Conservation (phyloP, 2,113 vertebrate species). For the Atractosteus spatula region DNA sequence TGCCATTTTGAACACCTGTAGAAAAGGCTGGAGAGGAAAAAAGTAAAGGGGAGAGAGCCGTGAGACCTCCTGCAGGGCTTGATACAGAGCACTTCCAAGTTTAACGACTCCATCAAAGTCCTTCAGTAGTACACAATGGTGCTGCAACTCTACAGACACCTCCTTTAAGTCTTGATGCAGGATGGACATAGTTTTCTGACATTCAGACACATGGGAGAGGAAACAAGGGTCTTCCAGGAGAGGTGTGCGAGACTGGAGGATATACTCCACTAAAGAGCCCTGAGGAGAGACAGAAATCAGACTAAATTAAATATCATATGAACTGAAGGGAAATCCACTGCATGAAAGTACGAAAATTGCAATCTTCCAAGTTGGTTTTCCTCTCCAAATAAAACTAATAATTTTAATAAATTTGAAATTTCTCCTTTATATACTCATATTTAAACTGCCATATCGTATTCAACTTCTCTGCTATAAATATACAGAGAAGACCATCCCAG, state of each 20-base stretch:
- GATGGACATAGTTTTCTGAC: conserved; percentile 45
- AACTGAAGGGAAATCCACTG: no score
- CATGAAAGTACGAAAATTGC: neutral
- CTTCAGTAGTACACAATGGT: conserved; percentile 35
- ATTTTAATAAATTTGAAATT: no score
- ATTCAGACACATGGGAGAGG: conserved; percentile 34
- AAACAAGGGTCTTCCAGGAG: conserved; percentile 49
- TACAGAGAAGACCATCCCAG: no score
- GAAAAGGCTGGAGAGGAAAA: conserved; percentile 55
- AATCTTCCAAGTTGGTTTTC: neutral
- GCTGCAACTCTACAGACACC: conserved; percentile 44
- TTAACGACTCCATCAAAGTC: conserved; percentile 37
- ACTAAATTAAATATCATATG: neutral
- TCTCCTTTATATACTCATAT: no score
- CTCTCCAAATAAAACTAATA: no score
- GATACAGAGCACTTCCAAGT: conserved; percentile 55
- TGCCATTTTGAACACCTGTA: conserved; percentile 40
- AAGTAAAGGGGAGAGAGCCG: conserved; percentile 65
- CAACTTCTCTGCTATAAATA: no score
- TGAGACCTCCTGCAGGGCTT: conserved; percentile 62
- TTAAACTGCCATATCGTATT: no score
- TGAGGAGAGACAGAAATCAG: conserved; percentile 31
- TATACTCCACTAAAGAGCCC: conserved; percentile 55
- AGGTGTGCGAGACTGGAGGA: conserved; percentile 39
- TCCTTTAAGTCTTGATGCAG: conserved; percentile 41